These are phyloP conservation scores for Zhuqinia jingwanae DNA, from an alignment of 2,888 invertebrate genomes.

Conservation along the genomic window DNA sequence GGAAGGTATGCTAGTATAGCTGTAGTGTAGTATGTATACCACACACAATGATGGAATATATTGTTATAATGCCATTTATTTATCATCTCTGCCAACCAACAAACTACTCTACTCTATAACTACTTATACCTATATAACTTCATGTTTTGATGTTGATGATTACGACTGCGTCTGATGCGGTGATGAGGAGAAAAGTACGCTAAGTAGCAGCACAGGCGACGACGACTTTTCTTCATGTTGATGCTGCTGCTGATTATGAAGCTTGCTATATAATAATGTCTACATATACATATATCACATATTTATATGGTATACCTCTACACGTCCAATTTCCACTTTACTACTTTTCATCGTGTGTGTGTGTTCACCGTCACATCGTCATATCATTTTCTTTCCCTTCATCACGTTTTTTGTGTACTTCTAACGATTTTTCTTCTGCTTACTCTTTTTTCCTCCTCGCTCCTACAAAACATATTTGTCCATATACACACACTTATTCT, in stretches of 20 bases:
- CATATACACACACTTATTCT: neutral
- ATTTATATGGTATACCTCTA: neutral
- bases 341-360: no score
- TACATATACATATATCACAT: neutral
- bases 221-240: neutral
- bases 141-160: conserved; percentile 38
- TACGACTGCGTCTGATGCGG: neutral
- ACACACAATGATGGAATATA: neutral
- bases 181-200: neutral
- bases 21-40: neutral
- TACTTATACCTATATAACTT: no score
- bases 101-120: no score
- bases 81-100: neutral
- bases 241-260: conserved; percentile 27
- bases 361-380: neutral
- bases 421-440: conserved; percentile 7
- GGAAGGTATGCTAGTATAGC: neutral
- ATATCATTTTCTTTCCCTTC: conserved; percentile 4
- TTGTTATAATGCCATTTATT: neutral
- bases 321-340: conserved; percentile 32
- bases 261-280: neutral
- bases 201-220: neutral
- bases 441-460: neutral
- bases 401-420: conserved; percentile 24
- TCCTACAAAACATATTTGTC: neutral